phyloP scores from a whole-genome alignment of 2,888 invertebrate species.

The Leptura quadrifasciata region DNA sequence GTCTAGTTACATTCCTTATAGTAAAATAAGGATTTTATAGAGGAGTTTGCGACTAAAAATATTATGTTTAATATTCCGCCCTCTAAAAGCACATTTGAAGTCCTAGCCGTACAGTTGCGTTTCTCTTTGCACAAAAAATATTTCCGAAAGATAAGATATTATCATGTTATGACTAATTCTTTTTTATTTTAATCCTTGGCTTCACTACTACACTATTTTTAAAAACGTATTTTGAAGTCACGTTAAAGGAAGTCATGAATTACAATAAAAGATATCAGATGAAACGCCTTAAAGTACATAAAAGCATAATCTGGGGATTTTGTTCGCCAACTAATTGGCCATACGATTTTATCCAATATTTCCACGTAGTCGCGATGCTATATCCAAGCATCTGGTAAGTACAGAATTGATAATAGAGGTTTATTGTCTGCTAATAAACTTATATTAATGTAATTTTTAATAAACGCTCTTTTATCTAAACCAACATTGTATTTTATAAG shows the following conservation, averaged over 20 bases:
- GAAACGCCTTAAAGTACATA: neutral
- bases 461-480: neutral
- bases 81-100: too few species aligned
- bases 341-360: neutral
- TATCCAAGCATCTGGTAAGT: neutral
- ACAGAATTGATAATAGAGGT: neutral
- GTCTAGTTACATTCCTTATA: too few species aligned
- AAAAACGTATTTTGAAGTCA: neutral
- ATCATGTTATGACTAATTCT: too few species aligned
- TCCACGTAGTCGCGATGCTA: neutral
- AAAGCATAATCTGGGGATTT: constrained; percentile 4
- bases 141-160: too few species aligned
- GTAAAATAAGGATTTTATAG: too few species aligned
- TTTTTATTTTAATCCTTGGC: neutral
- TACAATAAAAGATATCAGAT: neutral
- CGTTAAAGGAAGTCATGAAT: neutral
- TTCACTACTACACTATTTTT: neutral
- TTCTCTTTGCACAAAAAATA: too few species aligned
- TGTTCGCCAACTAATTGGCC: constrained; percentile 1
- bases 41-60: too few species aligned
- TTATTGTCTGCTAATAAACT: neutral
- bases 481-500: too few species aligned
- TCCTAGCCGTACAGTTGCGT: too few species aligned
- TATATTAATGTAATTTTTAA: neutral
- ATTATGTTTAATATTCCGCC: too few species aligned